phyloP scores from a whole-genome alignment of 2,888 invertebrate species.

The Chironomus tentans region DNA sequence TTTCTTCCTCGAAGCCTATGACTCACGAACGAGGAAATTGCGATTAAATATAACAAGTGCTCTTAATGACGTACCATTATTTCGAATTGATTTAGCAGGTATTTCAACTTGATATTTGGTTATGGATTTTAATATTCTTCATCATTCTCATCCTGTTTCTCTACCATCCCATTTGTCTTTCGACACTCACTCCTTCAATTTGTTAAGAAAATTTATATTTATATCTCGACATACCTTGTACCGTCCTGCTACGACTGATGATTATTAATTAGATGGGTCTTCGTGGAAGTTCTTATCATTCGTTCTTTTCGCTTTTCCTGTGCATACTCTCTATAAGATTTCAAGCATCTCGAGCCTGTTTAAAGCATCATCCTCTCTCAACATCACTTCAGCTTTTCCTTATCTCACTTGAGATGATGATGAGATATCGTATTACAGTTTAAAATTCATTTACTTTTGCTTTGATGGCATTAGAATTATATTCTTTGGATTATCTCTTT shows the following conservation, averaged over 20 bases:
- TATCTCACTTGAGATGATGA: not conserved
- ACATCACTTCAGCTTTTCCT: too few species aligned
- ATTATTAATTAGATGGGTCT: slow-evolving; percentile 35
- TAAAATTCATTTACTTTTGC: not conserved
- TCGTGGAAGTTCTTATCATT: slow-evolving; percentile 28
- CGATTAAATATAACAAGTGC: slow-evolving; percentile 60
- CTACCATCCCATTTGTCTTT: not conserved
- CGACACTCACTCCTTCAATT: not conserved
- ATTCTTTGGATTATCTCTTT: not conserved
- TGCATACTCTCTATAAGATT: slow-evolving; percentile 37
- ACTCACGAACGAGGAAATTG: slow-evolving; percentile 59
- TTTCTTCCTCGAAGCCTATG: slow-evolving; percentile 74
- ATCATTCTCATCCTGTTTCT: not conserved
- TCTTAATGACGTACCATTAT: slow-evolving; percentile 50
- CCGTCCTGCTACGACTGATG: slow-evolving; percentile 28
- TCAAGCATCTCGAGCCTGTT: not conserved
- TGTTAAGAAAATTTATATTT: too few species aligned
- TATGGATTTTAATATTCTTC: not conserved
- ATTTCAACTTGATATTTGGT: slow-evolving; percentile 28
- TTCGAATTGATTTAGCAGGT: slow-evolving; percentile 47
- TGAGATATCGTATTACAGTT: not conserved
- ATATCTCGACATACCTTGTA: not conserved
- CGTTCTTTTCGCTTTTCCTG: not conserved
- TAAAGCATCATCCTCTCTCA: too few species aligned
- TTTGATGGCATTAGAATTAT: not conserved